Base-by-base conservation (phyloP, 2,113 vertebrate species). In the Sylvilagus bachmani region DNA sequence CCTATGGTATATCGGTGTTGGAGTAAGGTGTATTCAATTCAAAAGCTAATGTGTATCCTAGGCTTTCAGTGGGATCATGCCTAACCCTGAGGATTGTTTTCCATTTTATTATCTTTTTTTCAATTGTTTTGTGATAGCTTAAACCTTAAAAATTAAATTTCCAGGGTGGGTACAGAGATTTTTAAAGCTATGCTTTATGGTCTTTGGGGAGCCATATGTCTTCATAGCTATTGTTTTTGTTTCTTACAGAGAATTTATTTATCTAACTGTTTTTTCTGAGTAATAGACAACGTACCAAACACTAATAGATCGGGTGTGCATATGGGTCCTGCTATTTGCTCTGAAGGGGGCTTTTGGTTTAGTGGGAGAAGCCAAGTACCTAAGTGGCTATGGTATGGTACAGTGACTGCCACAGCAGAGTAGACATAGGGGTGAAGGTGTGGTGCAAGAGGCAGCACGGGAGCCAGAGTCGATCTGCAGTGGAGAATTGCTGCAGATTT, bases 121-220 rank as follows among this genome's bases (percentile, higher is more conserved):
- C 21, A 21, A 5, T 71, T 38, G 9, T 49, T 38, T 31, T 62
- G 29, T 83, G 24, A 82, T 83, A 64, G 6, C 38, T 24, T 69
- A 66, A n/a, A 67, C 13, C 4, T 67, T 80, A 71, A 89, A 85
- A 67, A 27, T 51, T 80, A 81, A 94, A 69, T 93, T 92, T 84
- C 6, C 5, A 83, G 38, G 13, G 71, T 77, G 21, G 3, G 22
- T 29, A 70, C n/a, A 75, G 25, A 36, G 29, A 80, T 29, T 53
- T 74, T 75, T 29, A 82, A 83, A 93, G 24, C 10, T 1, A 36
- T n/a, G 27, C 16, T 89, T 93, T 77, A n/a, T 25, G 10, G 10
- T 86, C 74, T 71, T 74, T 49, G 11, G 33, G 61, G 49, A 91
- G 11, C 5, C 49, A 25, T 79, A 12, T 21, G 29, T 81, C 81